Percentiles rank a stretch among this genome's conserved stretches.
These are phyloP conservation scores for Tetramorium bicarinatum DNA, from an alignment of 2,888 invertebrate genomes.

Conservation along the genomic window DNA sequence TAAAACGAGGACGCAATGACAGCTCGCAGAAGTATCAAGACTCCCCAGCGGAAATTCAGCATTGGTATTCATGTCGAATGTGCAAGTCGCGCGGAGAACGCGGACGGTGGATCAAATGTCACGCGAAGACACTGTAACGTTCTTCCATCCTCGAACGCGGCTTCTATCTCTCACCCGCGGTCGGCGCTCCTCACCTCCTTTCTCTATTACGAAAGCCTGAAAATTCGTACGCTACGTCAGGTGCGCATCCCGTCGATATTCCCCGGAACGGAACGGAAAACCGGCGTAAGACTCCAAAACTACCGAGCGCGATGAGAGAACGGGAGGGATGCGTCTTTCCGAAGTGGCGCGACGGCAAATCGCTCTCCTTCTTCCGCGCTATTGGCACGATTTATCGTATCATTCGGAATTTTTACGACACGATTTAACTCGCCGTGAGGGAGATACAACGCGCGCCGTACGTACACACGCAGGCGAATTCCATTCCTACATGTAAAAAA, in stretches of 20 bases:
- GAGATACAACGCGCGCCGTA: neutral
- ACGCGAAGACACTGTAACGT: slow-evolving; percentile 66
- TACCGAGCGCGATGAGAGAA: neutral
- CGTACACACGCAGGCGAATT: slow-evolving; percentile 40
- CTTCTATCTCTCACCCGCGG: slow-evolving; percentile 59
- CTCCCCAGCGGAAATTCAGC: slow-evolving; percentile 50
- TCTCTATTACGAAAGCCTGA: slow-evolving; percentile 72
- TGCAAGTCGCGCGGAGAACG: slow-evolving; percentile 55
- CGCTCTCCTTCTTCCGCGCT: neutral
- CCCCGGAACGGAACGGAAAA: too few species aligned
- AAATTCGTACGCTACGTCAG: slow-evolving; percentile 60
- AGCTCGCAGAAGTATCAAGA: neutral
- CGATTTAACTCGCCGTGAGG: neutral
- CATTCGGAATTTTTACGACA: neutral
- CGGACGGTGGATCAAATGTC: slow-evolving; percentile 73
- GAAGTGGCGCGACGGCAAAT: neutral
- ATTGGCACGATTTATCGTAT: slow-evolving; percentile 5
- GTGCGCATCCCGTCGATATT: neutral
- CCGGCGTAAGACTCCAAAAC: neutral
- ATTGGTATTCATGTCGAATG: slow-evolving; percentile 62
- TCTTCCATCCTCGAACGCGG: slow-evolving; percentile 64
- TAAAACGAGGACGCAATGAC: neutral
- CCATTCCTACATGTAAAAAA: neutral
- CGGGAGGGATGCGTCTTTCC: neutral
- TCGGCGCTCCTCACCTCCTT: slow-evolving; percentile 66